Percentiles rank a stretch among this genome's conserved stretches.
Evolutionary conservation across 35 echinoderm and acorn worm genomes (phyloP).

Genomic region (Ptychodera flava): DNA sequence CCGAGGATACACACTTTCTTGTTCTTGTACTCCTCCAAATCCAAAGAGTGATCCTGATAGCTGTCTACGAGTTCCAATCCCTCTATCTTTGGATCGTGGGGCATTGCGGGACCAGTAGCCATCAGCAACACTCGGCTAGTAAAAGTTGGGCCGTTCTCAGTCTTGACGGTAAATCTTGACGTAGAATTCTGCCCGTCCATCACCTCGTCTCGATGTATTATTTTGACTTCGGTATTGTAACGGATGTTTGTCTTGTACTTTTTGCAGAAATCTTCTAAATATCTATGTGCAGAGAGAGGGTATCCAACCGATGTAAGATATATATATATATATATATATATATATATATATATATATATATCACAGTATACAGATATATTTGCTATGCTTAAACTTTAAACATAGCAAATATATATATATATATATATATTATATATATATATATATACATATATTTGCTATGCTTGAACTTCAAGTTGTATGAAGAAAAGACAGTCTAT

Average conservation of each 20-base stretch:
- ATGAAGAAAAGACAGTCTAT: too few relatives aligned
- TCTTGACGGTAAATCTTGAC: not conserved
- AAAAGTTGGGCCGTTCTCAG: not conserved
- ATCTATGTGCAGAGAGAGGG: too few relatives aligned
- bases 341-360: too few relatives aligned
- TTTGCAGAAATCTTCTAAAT: not conserved
- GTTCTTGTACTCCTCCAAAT: not conserved
- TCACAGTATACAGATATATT: too few relatives aligned
- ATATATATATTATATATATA: too few relatives aligned
- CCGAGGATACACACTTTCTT: not conserved
- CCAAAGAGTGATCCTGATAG: not conserved
- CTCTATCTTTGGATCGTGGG: not conserved
- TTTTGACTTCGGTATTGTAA: not conserved
- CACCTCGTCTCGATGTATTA: not conserved
- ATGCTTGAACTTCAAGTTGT: too few relatives aligned
- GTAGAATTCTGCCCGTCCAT: not conserved
- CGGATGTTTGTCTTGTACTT: not conserved
- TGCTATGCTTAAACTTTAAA: too few relatives aligned
- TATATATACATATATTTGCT: too few relatives aligned
- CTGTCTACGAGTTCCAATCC: not conserved
- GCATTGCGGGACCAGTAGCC: not conserved
- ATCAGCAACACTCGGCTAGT: not conserved
- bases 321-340: too few relatives aligned
- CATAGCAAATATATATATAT: too few relatives aligned
- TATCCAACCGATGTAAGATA: too few relatives aligned